Evolutionary conservation across 2,113 vertebrate genomes (phyloP), one percentile per base, ranked within the genome.

Genomic region (Spheniscus mendiculus): DNA sequence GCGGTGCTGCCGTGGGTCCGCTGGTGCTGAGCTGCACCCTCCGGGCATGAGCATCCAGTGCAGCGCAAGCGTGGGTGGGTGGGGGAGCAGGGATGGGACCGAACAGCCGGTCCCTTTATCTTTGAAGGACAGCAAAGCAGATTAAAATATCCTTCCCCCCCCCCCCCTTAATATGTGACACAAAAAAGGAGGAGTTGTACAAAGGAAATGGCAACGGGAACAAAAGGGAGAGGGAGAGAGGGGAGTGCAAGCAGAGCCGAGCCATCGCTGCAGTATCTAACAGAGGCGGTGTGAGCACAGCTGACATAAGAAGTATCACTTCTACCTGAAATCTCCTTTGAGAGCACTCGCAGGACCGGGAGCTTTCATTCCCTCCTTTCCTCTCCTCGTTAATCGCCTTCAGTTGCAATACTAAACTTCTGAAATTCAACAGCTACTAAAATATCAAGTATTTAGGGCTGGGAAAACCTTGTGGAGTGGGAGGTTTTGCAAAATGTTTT

Each of bases 391-490:
- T 34, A 83, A 89, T 94, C 56, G 22, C 93, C 90, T 83, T 96
- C 93, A 71, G 93, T 84, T 44, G 84, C 96, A 90, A 85, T 42
- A 80, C 87, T 79, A 93, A 89, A 89, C 90, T 90, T 55, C 97
- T 97, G 94, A 96, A 94, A 94, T 96, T 96, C 95, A 95, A 83
- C 97, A 97, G 96, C 90, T 79, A 65, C 84, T 93, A 82, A 94
- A 94, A 91, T 47, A 79, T 38, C 81, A 19, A 72, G 66, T 59
- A 72, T 73, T 81, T 42, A 52, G 66, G 66, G 49, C 71, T 76
- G 79, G 83, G 83, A 49, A 91, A 93, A 80, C 83, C 82, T 90
- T 56, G 73, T 50, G 90, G 63, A 88, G 89, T 76, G 81, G 11
- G 45, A 96, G 83, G 66, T 59, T 91, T 90, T 69, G 45, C 23